Base-by-base conservation (phyloP, 2,888 invertebrate genomes). In the Spatulosminthurus flaviceps region DNA sequence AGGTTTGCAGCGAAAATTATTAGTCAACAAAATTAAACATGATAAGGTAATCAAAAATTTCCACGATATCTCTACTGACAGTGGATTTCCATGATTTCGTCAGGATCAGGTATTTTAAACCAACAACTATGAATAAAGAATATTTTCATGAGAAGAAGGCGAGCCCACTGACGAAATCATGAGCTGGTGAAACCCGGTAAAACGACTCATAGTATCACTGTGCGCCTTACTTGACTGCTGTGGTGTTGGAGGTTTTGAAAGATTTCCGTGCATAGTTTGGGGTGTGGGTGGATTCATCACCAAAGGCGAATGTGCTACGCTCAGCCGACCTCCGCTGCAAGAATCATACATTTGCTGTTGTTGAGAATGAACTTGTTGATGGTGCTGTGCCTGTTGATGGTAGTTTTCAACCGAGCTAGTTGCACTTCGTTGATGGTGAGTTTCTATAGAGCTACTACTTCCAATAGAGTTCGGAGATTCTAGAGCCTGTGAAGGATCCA, bases 401-500 rank as follows among this genome's bases (percentile, higher is more conserved):
- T 82, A 84, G 29, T 79, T 80, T 22, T 83, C 85, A 28, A 84
- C 83, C 42, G 83, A 83, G 29, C 28, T 77, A 24, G 80, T 71
- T n/a, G 82, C 82, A 26, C 84, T 83, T 66, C 83, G 82, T 21
- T 82, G 79, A 69, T 81, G 82, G 70, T 82, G 82, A 0, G 81
- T 80, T 28, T 84, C 84, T 16, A 83, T 75, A 16, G 83, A 83
- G 19, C 81, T 79, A 69, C 81, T 81, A 41, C 84, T 84, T 51
- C 81, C 81, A 60, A 83, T 83, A 11, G 85, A 85, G 72, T 84
- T 82, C 7, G 85, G 85, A 7, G 84, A 84, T 42, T 85, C 85
- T 66, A 85, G 51, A 74, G 84, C 84, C n/a, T 79, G 79, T 0
- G 80, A 71, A 24, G 81, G 77, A 16, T 85, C 85, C 78, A 83